Conservation (phyloP, 2,888 invertebrate genomes). For the Oscheius sp. region DNA sequence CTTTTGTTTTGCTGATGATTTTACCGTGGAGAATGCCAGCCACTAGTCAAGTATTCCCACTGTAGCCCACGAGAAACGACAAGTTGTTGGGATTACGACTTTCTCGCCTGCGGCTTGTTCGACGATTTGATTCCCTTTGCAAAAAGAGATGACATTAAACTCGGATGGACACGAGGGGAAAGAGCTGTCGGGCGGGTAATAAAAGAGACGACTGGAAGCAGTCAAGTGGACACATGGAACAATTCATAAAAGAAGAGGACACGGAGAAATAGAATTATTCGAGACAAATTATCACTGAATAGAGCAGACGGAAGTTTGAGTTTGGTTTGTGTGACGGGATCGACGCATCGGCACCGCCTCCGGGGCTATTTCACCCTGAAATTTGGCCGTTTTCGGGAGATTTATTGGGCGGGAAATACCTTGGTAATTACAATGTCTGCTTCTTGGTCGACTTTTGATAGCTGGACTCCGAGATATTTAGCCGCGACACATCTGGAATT, state of each 20-base stretch:
- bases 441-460: conserved; percentile 81
- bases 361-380: conserved; percentile 31
- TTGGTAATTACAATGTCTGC: conserved; percentile 80
- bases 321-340: conserved; percentile 4
- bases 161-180: too few relatives aligned
- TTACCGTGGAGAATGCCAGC: too few relatives aligned
- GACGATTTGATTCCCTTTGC: too few relatives aligned
- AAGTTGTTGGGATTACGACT: too few relatives aligned
- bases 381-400: background rate
- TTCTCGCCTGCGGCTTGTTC: too few relatives aligned
- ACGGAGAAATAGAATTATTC: background rate
- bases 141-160: too few relatives aligned
- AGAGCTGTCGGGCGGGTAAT: too few relatives aligned
- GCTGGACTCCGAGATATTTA: conserved; percentile 80
- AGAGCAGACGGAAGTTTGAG: conserved; percentile 16
- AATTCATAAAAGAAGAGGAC: background rate
- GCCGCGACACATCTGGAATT: conserved; percentile 78
- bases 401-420: conserved; percentile 69
- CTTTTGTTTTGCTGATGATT: too few relatives aligned
- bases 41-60: too few relatives aligned
- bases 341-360: conserved; percentile 30
- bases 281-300: conserved; percentile 3
- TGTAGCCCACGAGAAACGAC: too few relatives aligned
- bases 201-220: too few relatives aligned
- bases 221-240: background rate